Conservation (phyloP, 1,140 invertebrate genomes). For the Heliconius hermathena region DNA sequence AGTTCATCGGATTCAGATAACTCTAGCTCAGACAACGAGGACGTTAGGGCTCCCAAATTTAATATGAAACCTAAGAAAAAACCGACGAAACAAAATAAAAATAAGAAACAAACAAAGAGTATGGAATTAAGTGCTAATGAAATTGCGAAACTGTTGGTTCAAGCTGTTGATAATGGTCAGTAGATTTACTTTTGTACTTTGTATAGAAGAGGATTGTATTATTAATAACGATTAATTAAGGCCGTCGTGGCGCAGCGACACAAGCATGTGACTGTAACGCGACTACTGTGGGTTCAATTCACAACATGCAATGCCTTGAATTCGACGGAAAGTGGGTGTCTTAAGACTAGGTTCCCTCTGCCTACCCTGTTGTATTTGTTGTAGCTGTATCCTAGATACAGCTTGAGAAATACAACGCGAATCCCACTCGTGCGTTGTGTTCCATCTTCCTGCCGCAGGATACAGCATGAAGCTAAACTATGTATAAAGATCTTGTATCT, state of each 20-base stretch:
- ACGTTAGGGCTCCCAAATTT: conserved; percentile 21
- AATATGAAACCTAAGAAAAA: conserved; percentile 48
- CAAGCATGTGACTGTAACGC: background rate
- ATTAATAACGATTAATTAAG: background rate
- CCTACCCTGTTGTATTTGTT: no score
- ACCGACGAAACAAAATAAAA: conserved; percentile 32
- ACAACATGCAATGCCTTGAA: no score
- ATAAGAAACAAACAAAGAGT: conserved; percentile 38
- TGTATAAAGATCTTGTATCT: no score
- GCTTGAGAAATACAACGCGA: no score
- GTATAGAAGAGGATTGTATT: background rate
- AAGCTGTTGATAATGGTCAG: conserved; percentile 53
- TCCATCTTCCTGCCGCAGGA: no score
- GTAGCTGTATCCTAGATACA: no score
- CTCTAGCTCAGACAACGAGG: conserved; percentile 51
- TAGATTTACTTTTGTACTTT: conserved; percentile 2
- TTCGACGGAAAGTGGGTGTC: no score
- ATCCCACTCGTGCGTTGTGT: no score
- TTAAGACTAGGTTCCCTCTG: no score
- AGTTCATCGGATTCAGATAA: conserved; percentile 46
- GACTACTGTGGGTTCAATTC: no score
- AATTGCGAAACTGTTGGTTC: conserved; percentile 59
- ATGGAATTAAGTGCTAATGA: conserved; percentile 59
- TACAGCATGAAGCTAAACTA: no score
- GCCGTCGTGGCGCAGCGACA: background rate